Conservation (phyloP, 2,797 vertebrate genomes). For the Eremophila alpestris region DNA sequence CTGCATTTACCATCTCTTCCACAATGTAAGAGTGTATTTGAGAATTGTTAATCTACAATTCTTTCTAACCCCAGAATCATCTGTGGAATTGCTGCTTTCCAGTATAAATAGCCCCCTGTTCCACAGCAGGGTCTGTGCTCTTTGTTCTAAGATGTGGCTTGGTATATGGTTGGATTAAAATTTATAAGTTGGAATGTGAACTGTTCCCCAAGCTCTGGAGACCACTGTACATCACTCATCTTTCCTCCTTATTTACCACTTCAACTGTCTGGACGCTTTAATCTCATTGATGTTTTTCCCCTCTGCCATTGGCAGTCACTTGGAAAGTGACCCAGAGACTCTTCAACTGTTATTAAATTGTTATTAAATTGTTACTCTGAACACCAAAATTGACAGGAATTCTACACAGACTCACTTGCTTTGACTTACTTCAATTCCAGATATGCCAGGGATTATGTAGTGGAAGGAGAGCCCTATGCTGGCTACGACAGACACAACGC, state of each 20-base stretch:
- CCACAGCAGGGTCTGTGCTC: neutral
- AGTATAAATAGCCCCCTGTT: neutral
- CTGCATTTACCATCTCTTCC: neutral
- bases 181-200: neutral
- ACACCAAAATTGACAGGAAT: neutral
- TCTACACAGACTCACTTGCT: neutral
- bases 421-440: constrained; percentile 72
- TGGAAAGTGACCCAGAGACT: neutral
- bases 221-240: neutral
- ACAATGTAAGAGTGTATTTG: neutral
- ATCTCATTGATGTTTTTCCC: neutral
- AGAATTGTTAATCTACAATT: neutral
- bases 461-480: constrained; percentile 95
- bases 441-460: constrained; percentile 90
- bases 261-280: neutral
- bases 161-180: neutral
- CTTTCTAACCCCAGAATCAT: neutral
- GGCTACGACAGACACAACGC: constrained; percentile 98
- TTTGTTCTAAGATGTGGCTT: neutral
- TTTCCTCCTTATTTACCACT: neutral
- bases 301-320: neutral
- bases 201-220: neutral
- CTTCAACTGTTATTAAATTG: neutral
- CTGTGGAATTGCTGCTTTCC: neutral
- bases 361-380: neutral